Base-by-base conservation (phyloP, 2,888 invertebrate genomes). In the Zaprionus bogoriensis region DNA sequence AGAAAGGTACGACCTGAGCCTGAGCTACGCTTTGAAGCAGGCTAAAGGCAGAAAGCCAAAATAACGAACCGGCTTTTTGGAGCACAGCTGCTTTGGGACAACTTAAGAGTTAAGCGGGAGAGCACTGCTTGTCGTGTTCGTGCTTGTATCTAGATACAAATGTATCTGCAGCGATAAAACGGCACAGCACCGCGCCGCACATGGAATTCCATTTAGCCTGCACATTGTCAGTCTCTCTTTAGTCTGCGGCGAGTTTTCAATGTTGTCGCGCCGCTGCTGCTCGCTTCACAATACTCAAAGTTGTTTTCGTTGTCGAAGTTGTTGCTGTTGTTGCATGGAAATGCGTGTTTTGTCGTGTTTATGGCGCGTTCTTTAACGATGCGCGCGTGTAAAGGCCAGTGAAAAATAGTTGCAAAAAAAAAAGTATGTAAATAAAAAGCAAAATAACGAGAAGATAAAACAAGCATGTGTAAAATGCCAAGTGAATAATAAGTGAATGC, bases 191-290 rank as follows among this genome's bases (percentile, higher is more conserved):
- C n/a, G n/a, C n/a, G n/a, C n/a, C n/a, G n/a, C n/a, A n/a, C n/a
- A n/a, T n/a, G n/a, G 61, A 61, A 68, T 59, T 63, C 62, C 62
- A 63, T 53, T 68, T 61, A 44, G 52, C 51, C 53, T 50, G 55
- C 39, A 42, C 51, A 42, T 22, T 22, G 30, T 32, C 44, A 32
- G 47, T 57, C 63, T 72, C 78, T 82, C 67, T 73, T 85, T 62
- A 80, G 80, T 83, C 74, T 66, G 77, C 81, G 70, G 62, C 80
- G 84, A 63, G 80, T 76, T 74, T 80, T 79, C 84, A 83, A 86
- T 71, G 80, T 62, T 64, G 67, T 64, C 66, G 83, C 64, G 70
- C 47, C 73, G 72, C 25, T 53, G 54, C 57, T 54, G 74, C 51
- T 63, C 55, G 71, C 48, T 42, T 53, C 32, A 42, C 27, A 14